A percentile compares a stretch with the other conserved stretches of the same genome.
These are phyloP conservation scores for Bolborhynchus lineola DNA, from an alignment of 2,113 vertebrate species.

Conservation along the genomic window DNA sequence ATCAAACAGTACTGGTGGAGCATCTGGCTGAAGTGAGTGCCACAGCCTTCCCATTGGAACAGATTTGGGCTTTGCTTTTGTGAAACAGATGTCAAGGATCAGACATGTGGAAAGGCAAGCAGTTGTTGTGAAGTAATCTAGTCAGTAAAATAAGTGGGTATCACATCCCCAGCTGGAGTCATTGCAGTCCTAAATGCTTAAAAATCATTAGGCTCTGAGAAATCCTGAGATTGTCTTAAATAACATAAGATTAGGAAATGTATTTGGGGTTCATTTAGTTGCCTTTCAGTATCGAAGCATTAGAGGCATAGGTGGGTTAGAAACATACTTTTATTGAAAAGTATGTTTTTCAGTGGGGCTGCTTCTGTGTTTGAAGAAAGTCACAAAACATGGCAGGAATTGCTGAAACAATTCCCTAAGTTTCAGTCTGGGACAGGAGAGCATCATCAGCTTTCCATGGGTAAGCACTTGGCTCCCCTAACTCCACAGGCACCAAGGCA, in stretches of 20 bases:
- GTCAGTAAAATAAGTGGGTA: constrained; percentile 26
- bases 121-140: background rate
- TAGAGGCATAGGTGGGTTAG: background rate
- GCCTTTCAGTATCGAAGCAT: background rate
- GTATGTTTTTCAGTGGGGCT: background rate
- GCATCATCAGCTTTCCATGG: background rate
- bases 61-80: background rate
- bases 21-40: background rate
- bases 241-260: background rate
- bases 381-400: background rate
- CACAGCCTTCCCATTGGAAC: background rate
- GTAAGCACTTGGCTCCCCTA: background rate
- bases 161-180: background rate
- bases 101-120: background rate
- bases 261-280: background rate
- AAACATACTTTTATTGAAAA: background rate
- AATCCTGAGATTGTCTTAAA: constrained; percentile 5
- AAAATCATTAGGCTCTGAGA: constrained; percentile 9
- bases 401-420: background rate
- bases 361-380: background rate
- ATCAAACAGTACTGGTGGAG: background rate
- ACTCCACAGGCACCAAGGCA: background rate
- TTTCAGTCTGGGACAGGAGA: background rate
- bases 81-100: background rate
- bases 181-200: background rate